Evolutionary conservation across 2,113 vertebrate genomes (phyloP), one percentile per base, ranked within the genome.

Genomic region (Excalfactoria chinensis): DNA sequence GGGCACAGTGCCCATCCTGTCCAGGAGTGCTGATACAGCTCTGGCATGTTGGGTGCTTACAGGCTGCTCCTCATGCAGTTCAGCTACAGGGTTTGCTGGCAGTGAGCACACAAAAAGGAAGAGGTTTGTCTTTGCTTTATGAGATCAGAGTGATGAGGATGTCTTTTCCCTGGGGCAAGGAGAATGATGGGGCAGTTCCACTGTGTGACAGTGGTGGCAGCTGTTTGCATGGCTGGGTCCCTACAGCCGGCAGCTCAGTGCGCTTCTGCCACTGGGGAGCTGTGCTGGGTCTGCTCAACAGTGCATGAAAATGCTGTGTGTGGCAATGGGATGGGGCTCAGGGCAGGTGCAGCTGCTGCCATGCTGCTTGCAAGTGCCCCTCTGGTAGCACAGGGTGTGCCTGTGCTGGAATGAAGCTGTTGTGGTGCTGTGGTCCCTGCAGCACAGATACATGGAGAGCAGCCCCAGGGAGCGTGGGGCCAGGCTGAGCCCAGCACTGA

Each of bases 61-160:
- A 6, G 44, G 44, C 26, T 11, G 16, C 43, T 2, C 6, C n/a
- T 11, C 17, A 25, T 2, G 4, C 7, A 18, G 16, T 13, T 10
- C 1, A 11, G 11, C 8, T 3, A 0, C 5, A 25, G 3, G 37
- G 7, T 20, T 18, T 22, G 48, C 46, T 18, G 30, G 44, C 44
- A 34, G 28, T 23, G 11, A 18, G 56, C 4, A 20, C 30, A n/a
- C 41, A 21, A 25, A 64, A 66, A 20, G 75, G 41, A 43, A 43
- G 20, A 15, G 6, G 55, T 28, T 22, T 16, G 21, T 11, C 19
- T 66, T 40, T 26, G 13, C 9, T 46, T 34, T 25, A 34, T 58
- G 70, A 67, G 62, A 53, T 44, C 32, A 60, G 26, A 68, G 22
- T 44, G 26, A 64, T 7, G 32, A 32, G 32, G 43, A 13, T 28